Evolutionary conservation across 2,888 invertebrate species (phyloP).

Genomic region (Scrobipalpa costella): DNA sequence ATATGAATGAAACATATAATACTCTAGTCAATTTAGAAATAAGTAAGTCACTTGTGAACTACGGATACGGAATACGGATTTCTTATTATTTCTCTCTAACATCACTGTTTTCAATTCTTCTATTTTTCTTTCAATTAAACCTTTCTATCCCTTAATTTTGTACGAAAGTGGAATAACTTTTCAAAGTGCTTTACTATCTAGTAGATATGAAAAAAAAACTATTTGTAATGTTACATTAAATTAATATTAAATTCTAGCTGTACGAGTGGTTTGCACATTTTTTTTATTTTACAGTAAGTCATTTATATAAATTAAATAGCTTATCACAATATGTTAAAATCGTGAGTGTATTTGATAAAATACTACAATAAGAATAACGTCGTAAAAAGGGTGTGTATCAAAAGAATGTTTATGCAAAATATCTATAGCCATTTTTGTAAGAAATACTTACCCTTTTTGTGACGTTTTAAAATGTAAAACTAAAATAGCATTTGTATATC

Average conservation of each 20-base stretch:
- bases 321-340: conserved; percentile 68
- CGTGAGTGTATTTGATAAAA: conserved; percentile 71
- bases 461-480: conserved; percentile 18
- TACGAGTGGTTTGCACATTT: conserved; percentile 71
- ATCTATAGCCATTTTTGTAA: not conserved
- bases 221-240: conserved; percentile 74
- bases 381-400: not conserved
- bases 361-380: conserved; percentile 53
- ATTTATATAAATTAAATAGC: conserved; percentile 45
- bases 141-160: conserved; percentile 38
- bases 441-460: conserved; percentile 34
- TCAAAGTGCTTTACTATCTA: conserved; percentile 81
- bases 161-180: conserved; percentile 69
- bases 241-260: conserved; percentile 61
- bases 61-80: conserved; percentile 23
- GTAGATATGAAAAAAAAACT: conserved; percentile 72
- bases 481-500: conserved; percentile 74
- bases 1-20: conserved; percentile 39
- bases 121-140: conserved; percentile 22
- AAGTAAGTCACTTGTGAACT: conserved; percentile 59
- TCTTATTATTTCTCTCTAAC: conserved; percentile 19
- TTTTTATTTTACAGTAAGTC: conserved; percentile 39
- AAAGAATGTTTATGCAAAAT: not conserved
- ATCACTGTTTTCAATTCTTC: not conserved
- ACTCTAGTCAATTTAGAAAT: conserved; percentile 74